phyloP scores from a whole-genome alignment of 2,888 invertebrate genomes.

The Dermolepida albohirtum region DNA sequence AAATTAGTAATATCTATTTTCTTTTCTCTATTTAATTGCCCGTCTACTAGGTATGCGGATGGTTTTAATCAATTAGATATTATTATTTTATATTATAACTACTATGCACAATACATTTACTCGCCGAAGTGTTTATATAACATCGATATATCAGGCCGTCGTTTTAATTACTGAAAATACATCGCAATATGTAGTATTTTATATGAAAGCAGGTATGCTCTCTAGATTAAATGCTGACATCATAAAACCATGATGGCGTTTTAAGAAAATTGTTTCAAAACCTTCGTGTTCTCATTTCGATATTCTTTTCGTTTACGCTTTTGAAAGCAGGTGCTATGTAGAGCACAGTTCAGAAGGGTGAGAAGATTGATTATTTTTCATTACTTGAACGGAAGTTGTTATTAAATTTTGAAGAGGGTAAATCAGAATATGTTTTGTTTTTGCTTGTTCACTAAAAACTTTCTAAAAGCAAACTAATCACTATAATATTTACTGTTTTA shows the following conservation, averaged over 20 bases:
- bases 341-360: conserved; percentile 22
- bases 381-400: conserved; percentile 42
- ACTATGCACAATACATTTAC: no score
- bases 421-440: conserved; percentile 12
- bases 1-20: no score
- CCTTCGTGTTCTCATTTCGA: conserved; percentile 27
- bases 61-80: no score
- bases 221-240: conserved; percentile 25
- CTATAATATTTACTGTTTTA: no score
- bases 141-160: no score
- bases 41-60: no score
- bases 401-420: conserved; percentile 45
- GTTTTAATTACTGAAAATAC: conserved; percentile 24
- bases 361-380: conserved; percentile 48
- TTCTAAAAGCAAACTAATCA: neutral
- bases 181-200: conserved; percentile 5
- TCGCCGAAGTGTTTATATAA: no score
- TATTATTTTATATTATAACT: no score
- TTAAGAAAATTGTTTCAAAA: conserved; percentile 40
- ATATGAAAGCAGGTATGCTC: neutral
- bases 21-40: no score
- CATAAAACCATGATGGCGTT: conserved; percentile 14
- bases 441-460: neutral
- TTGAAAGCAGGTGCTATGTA: neutral
- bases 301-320: conserved; percentile 9